These are phyloP conservation scores for Spinus olivaceus DNA, from an alignment of 2,797 vertebrate genomes.

Conservation along the genomic window DNA sequence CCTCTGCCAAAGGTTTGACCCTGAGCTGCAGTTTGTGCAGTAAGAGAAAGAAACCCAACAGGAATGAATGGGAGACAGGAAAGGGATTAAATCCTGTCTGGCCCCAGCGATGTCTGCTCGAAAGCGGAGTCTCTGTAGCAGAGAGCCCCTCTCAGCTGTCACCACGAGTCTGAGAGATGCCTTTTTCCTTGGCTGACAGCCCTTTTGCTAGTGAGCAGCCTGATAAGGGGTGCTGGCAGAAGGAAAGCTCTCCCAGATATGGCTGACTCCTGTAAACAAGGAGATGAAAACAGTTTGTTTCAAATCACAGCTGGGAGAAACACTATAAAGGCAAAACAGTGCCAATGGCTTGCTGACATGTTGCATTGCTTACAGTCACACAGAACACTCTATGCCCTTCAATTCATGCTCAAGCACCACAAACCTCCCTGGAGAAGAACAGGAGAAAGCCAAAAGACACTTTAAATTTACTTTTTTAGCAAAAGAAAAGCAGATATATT, in stretches of 20 bases:
- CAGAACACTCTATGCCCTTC: background rate
- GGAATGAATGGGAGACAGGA: background rate
- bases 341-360: background rate
- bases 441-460: background rate
- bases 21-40: background rate
- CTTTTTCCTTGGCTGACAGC: background rate
- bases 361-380: background rate
- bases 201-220: conserved; percentile 7
- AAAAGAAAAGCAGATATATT: background rate
- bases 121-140: background rate
- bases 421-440: background rate
- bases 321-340: background rate
- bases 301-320: background rate
- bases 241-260: background rate
- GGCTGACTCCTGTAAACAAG: conserved; percentile 1
- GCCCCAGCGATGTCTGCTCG: background rate
- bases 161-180: background rate
- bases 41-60: background rate
- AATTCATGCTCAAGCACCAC: background rate
- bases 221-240: background rate
- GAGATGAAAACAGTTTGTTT: conserved; percentile 38
- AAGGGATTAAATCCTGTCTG: conserved; percentile 13
- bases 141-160: conserved; percentile 30
- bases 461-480: background rate
- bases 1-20: background rate